Base-by-base conservation (phyloP, 2,888 invertebrate genomes). In the Pediacus dermestoides region DNA sequence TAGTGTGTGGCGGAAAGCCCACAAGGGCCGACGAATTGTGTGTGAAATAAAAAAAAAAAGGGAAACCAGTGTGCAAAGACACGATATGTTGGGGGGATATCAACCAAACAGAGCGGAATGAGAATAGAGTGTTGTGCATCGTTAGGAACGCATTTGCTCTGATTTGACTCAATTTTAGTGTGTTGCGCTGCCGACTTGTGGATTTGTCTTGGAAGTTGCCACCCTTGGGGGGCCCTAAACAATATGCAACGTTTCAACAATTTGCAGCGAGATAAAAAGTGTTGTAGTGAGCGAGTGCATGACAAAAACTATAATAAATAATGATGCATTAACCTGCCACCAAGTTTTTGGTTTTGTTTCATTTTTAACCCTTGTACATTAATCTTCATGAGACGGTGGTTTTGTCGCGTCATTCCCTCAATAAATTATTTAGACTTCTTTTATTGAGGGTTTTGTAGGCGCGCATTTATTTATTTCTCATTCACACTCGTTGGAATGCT, bases 281-380 rank as follows among this genome's bases (percentile, higher is more conserved):
- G n/a, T n/a, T n/a, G n/a, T n/a, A n/a, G n/a, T n/a, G n/a, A n/a
- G n/a, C n/a, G 34, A 39, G 39, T 42, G 45, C 38, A 47, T 39
- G 48, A 53, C 50, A 46, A 56, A 58, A 55, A 58, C n/a, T n/a
- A n/a, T 58, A 55, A 58, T 59, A 59, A 58, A 58, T 60, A 60
- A 60, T 58, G 57, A 56, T 47, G 57, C 55, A 58, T 60, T 58
- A 58, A 57, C 58, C 55, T 60, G 60, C 55, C 59, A 52, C 44
- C 48, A 40, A n/a, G n/a, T n/a, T 33, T 53, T 39, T 42, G 43
- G 49, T 52, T 53, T 57, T 57, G 58, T 57, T 57, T 56, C 55
- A 50, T 53, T 60, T 57, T 56, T 55, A 54, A 52, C 52, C 39
- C 33, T 40, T 28, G n/a, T 22, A 46, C 57, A 58, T 61, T 60